These are phyloP conservation scores for Octopus sinensis DNA, from an alignment of 1,140 invertebrate genomes.

Conservation along the genomic window DNA sequence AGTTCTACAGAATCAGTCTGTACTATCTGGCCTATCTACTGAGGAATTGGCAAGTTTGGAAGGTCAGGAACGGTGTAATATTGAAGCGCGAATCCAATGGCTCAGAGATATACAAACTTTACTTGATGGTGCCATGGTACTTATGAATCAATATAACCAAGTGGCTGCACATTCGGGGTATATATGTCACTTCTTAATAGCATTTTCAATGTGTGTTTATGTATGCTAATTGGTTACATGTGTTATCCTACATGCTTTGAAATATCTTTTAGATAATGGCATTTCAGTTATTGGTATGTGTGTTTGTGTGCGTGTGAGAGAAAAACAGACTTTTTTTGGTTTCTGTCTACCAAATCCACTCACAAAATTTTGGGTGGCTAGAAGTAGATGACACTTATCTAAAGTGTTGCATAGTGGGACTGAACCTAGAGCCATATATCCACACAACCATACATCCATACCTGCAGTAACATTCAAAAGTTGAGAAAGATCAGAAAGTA, in stretches of 20 bases:
- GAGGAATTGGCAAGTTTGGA: conserved; percentile 87
- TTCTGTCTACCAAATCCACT: not conserved
- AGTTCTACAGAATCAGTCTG: conserved; percentile 58
- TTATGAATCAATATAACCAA: conserved; percentile 84
- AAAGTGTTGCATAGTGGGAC: not conserved
- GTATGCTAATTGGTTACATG: not conserved
- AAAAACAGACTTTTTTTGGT: not conserved
- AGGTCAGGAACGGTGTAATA: conserved; percentile 76
- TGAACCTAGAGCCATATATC: not conserved
- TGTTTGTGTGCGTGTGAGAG: not conserved
- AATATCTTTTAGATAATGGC: not conserved
- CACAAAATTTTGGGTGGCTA: not conserved
- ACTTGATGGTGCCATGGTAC: conserved; percentile 80
- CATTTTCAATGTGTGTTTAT: not conserved
- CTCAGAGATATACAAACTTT: conserved; percentile 82
- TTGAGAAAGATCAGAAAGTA: not conserved
- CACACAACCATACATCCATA: not conserved
- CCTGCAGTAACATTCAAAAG: not conserved
- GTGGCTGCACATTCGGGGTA: conserved; percentile 48
- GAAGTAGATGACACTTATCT: not conserved
- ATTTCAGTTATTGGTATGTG: not conserved
- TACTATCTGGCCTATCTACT: conserved; percentile 71
- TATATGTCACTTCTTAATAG: not conserved
- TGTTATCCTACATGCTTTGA: not conserved
- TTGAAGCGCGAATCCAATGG: conserved; percentile 85